Evolutionary conservation across 2,113 vertebrate genomes (phyloP).

Genomic region (Xenopus borealis): DNA sequence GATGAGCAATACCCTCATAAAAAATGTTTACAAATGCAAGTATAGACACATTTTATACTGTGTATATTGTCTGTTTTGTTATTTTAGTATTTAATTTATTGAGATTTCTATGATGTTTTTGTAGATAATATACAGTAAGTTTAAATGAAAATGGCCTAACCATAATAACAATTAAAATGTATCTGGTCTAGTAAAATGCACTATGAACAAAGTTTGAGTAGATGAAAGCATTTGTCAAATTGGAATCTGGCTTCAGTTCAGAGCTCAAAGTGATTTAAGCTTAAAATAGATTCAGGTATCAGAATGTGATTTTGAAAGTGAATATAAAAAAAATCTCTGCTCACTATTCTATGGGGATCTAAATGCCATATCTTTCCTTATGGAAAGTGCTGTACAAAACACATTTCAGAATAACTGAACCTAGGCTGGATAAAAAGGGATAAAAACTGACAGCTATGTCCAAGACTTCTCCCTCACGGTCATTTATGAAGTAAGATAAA

Average conservation of each 20-base stretch:
- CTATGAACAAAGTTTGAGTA: slow-evolving; percentile 35
- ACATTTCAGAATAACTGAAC: slow-evolving; percentile 32
- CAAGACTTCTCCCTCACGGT: slow-evolving; percentile 25
- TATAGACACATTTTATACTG: no score
- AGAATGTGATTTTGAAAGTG: slow-evolving; percentile 46
- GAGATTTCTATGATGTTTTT: no score
- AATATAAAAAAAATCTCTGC: slow-evolving; percentile 44
- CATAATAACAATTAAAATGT: slow-evolving; percentile 17
- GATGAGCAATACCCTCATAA: no score
- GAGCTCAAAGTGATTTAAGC: slow-evolving; percentile 48
- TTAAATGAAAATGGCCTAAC: no score
- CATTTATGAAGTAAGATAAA: slow-evolving; percentile 8
- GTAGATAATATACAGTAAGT: no score
- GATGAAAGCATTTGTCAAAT: slow-evolving; percentile 46
- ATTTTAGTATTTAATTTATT: no score
- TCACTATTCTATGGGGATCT: slow-evolving; percentile 40
- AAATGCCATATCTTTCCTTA: slow-evolving; percentile 31
- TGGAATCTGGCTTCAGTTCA: slow-evolving; percentile 47
- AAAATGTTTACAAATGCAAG: no score
- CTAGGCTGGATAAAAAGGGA: slow-evolving; percentile 10
- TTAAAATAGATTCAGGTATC: slow-evolving; percentile 49
- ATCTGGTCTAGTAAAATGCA: slow-evolving; percentile 45
- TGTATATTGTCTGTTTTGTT: no score
- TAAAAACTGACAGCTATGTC: slow-evolving; percentile 26
- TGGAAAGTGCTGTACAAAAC: slow-evolving; percentile 49